phyloP scores from a whole-genome alignment of 2,888 invertebrate genomes.

The Salpingus planirostris region DNA sequence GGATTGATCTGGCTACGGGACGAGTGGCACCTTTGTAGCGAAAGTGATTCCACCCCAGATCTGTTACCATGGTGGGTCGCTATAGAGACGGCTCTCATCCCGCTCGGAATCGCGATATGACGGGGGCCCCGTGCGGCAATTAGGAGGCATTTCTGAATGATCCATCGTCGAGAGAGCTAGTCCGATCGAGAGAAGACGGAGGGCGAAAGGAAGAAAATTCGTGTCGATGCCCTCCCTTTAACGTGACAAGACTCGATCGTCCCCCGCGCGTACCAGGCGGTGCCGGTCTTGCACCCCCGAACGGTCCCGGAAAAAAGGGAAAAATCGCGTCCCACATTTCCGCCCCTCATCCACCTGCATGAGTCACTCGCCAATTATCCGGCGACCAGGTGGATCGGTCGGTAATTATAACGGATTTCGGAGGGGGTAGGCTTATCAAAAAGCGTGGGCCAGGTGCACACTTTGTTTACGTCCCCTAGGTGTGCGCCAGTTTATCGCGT shows the following conservation, averaged over 20 bases:
- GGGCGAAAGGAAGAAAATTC: too few relatives aligned
- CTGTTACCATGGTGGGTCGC: constrained; percentile 38
- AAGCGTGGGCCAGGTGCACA: constrained; percentile 23
- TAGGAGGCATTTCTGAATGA: too few relatives aligned
- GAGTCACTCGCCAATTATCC: constrained; percentile 30
- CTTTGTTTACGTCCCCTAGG: constrained; percentile 14
- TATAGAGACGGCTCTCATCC: constrained; percentile 39
- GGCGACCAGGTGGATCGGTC: constrained; percentile 33
- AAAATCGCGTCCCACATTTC: constrained; percentile 20
- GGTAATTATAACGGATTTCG: constrained; percentile 19
- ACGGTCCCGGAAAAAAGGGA: constrained; percentile 18
- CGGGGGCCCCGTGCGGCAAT: too few relatives aligned
- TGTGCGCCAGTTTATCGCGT: neutral
- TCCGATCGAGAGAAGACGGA: too few relatives aligned
- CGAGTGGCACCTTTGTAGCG: constrained; percentile 27
- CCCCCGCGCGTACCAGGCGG: constrained; percentile 23
- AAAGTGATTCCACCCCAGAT: constrained; percentile 32
- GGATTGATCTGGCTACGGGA: too few relatives aligned
- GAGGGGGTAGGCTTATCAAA: constrained; percentile 9
- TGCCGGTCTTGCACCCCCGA: constrained; percentile 23
- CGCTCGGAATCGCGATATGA: constrained; percentile 9
- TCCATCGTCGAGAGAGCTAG: too few relatives aligned
- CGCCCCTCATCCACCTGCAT: constrained; percentile 22
- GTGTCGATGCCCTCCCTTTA: too few relatives aligned
- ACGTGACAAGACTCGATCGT: too few relatives aligned